Percentiles rank a stretch among this genome's conserved stretches.
Conservation (phyloP, 2,113 vertebrate genomes). For the Perca fluviatilis region DNA sequence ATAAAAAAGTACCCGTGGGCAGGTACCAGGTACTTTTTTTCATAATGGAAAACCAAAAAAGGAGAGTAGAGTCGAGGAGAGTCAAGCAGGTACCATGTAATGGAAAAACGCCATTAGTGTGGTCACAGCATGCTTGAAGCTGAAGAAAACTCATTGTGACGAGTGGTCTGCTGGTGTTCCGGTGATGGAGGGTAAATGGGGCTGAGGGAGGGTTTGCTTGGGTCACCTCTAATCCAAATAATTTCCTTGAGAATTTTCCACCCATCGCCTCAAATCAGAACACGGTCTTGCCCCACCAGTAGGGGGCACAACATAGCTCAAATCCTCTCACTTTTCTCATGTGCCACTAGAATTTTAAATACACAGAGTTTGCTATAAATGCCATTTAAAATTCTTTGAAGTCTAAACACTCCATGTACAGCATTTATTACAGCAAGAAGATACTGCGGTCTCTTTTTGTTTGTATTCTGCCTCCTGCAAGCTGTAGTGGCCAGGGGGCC, state of each 20-base stretch:
- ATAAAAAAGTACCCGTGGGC: no score
- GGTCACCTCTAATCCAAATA: slow-evolving; percentile 60
- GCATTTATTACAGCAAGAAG: neutral
- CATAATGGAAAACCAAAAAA: no score
- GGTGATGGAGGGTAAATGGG: slow-evolving; percentile 28
- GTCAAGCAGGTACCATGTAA: no score
- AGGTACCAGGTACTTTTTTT: no score
- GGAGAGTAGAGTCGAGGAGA: no score
- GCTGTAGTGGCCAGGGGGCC: no score
- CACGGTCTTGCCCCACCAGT: slow-evolving; percentile 32
- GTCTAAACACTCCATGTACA: neutral
- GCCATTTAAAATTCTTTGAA: slow-evolving; percentile 9
- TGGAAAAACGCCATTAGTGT: no score
- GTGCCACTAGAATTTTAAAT: neutral
- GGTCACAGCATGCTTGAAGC: slow-evolving; percentile 39
- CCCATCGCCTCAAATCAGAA: slow-evolving; percentile 40
- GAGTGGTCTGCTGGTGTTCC: slow-evolving; percentile 67
- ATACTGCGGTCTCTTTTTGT: slow-evolving; percentile 2
- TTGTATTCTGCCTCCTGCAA: slow-evolving; percentile 9
- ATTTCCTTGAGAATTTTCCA: slow-evolving; percentile 43
- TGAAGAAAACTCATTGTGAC: slow-evolving; percentile 69
- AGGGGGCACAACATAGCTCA: slow-evolving; percentile 28
- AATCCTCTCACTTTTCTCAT: neutral
- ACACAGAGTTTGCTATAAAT: neutral
- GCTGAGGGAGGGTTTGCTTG: slow-evolving; percentile 17